These are phyloP conservation scores for Acholoe squamosa DNA, from an alignment of 2,888 invertebrate species.

Conservation along the genomic window DNA sequence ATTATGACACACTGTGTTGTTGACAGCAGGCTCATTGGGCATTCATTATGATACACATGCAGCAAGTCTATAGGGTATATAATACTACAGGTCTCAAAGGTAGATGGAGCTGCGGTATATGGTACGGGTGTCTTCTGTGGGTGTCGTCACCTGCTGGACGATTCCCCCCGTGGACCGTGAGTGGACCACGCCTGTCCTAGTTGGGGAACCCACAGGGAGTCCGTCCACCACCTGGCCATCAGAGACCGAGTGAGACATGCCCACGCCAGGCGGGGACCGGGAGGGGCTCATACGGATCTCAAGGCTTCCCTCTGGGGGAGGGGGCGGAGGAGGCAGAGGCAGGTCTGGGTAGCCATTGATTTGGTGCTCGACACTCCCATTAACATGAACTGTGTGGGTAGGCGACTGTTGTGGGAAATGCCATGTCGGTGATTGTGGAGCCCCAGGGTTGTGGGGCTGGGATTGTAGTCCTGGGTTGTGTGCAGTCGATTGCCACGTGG, in stretches of 20 bases:
- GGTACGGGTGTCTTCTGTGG: slow-evolving; percentile 47
- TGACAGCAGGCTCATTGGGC: slow-evolving; percentile 5
- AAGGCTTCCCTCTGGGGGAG: slow-evolving; percentile 16
- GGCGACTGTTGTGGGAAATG: not conserved
- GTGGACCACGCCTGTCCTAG: slow-evolving; percentile 10
- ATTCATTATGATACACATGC: no score
- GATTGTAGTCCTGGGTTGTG: not conserved
- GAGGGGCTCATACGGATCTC: slow-evolving; percentile 35
- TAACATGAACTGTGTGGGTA: not conserved
- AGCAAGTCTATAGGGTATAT: not conserved
- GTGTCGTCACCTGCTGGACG: slow-evolving; percentile 34
- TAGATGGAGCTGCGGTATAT: slow-evolving; percentile 60
- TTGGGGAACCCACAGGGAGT: not conserved
- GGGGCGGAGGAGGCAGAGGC: not conserved
- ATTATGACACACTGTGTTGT: not conserved
- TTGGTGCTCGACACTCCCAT: not conserved
- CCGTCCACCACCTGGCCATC: slow-evolving; percentile 31
- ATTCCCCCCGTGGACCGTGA: slow-evolving; percentile 36
- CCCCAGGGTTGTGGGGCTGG: not conserved
- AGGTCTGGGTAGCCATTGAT: not conserved
- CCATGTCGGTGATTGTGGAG: not conserved
- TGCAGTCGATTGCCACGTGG: not conserved
- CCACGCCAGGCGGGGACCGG: not conserved
- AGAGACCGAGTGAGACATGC: slow-evolving; percentile 32
- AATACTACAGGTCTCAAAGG: not conserved